Evolutionary conservation across 2,797 vertebrate species (phyloP).

Genomic region (Notolabrus celidotus): DNA sequence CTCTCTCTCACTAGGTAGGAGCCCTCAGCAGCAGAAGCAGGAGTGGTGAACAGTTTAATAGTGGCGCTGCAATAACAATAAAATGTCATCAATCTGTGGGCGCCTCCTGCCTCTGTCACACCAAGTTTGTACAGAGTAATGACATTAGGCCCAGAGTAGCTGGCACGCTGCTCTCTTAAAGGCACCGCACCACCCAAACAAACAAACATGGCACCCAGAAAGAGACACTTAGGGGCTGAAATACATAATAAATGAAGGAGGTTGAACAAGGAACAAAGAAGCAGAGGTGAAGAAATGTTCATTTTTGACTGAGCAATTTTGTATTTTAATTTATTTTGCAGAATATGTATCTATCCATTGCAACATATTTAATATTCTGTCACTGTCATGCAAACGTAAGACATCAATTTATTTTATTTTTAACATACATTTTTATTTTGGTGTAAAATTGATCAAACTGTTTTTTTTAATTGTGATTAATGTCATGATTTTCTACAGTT

Average conservation of each 20-base stretch:
- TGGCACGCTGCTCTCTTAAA: constrained; percentile 87
- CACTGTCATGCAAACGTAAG: no score
- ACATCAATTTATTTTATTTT: no score
- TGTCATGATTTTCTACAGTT: no score
- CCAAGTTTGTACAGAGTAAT: constrained; percentile 92
- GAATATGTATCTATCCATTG: no score
- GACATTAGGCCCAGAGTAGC: constrained; percentile 88
- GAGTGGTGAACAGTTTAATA: constrained; percentile 88
- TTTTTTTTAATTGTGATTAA: no score
- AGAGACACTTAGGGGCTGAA: constrained; percentile 32
- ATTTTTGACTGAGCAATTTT: no score
- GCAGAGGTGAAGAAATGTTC: no score
- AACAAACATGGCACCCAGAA: constrained; percentile 57
- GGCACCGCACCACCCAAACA: constrained; percentile 77
- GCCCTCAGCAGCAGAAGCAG: constrained; percentile 80
- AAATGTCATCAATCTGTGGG: constrained; percentile 91
- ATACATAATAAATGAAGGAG: constrained; percentile 10
- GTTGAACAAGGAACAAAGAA: no score
- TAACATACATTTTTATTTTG: no score
- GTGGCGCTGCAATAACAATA: constrained; percentile 91
- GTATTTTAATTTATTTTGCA: no score
- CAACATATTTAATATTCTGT: no score
- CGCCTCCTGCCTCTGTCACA: constrained; percentile 91
- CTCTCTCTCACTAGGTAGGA: constrained; percentile 74
- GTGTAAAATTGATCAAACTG: no score